Evolutionary conservation across 2,113 vertebrate genomes (phyloP), one percentile per base, ranked within the genome.

Genomic region (Corythaeola cristata): DNA sequence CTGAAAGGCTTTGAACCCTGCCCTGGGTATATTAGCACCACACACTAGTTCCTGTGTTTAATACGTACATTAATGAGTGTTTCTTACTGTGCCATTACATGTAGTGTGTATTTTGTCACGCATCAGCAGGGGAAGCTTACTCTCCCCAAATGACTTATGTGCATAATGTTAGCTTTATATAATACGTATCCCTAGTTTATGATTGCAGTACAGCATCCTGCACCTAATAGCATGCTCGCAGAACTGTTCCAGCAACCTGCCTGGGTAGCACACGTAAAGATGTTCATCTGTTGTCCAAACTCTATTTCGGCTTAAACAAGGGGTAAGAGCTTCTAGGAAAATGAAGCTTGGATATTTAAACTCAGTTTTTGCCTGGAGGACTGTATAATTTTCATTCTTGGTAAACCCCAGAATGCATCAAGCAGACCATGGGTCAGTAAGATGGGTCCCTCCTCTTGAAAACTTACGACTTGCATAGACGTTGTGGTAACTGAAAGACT

Each of bases 181-280:
- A 78, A 75, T 71, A 55, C 18, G 35, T 13, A 52, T 60, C 47
- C 23, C 20, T 41, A 20, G 15, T 11, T 78, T 60, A 12, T 44
- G 32, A 50, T 59, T 3, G 1, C 41, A 74, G 77, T 55, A 85
- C 56, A 80, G 21, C 63, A 50, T 52, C 53, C 15, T 2, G 1
- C 44, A 78, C 32, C n/a, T 89, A 28, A 71, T 8, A 58, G 27
- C 30, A n/a, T 4, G 2, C 33, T 4, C 5, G 8, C 44, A 75
- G 66, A 82, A 59, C 66, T 64, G 44, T 79, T 79, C n/a, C 67
- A 94, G 22, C 64, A 89, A 13, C 77, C 52, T 75, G 50, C 20
- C 19, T 0, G 2, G 22, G 37, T 28, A 55, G 64, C 8, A 5
- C 4, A 0, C 56, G 22, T 67, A 28, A 85, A 84, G 20, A 35